Conservation (phyloP, 92 coral and sea anemone genomes). For the Palythoa grandiflora region DNA sequence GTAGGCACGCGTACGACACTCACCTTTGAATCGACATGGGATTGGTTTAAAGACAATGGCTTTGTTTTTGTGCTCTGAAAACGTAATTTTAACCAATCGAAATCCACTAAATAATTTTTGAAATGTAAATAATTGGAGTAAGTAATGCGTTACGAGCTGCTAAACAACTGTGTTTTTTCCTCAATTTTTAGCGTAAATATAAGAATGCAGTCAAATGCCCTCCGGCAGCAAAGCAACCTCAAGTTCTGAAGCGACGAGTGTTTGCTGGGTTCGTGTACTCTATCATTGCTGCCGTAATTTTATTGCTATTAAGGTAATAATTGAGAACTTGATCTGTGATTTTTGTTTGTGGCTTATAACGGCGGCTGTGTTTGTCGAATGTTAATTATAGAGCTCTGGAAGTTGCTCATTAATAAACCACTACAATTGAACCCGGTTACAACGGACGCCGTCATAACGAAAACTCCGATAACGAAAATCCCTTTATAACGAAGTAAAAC, state of each 20-base stretch:
- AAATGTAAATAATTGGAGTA: neutral
- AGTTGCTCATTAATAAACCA: too few relatives aligned
- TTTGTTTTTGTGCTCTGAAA: neutral
- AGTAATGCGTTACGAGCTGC: neutral
- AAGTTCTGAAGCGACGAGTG: neutral
- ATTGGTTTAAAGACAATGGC: neutral
- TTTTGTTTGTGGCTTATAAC: neutral
- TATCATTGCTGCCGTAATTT: neutral
- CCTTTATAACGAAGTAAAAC: too few relatives aligned
- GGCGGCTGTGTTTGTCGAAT: neutral
- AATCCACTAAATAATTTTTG: neutral
- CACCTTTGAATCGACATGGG: neutral
- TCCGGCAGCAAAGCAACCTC: slow-evolving; percentile 23
- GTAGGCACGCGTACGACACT: neutral
- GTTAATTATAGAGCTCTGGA: too few relatives aligned
- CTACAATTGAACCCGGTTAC: too few relatives aligned
- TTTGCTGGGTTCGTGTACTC: neutral
- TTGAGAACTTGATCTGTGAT: neutral
- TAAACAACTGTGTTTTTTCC: neutral
- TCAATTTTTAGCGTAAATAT: slow-evolving; percentile 28
- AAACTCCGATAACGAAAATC: too few relatives aligned
- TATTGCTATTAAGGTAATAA: slow-evolving; percentile 23
- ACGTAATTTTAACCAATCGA: neutral
- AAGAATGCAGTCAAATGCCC: slow-evolving; percentile 29
- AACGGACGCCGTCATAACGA: too few relatives aligned